Evolutionary conservation across 2,113 vertebrate species (phyloP), one percentile per base, ranked within the genome.

Genomic region (Mormoops blainvillei): DNA sequence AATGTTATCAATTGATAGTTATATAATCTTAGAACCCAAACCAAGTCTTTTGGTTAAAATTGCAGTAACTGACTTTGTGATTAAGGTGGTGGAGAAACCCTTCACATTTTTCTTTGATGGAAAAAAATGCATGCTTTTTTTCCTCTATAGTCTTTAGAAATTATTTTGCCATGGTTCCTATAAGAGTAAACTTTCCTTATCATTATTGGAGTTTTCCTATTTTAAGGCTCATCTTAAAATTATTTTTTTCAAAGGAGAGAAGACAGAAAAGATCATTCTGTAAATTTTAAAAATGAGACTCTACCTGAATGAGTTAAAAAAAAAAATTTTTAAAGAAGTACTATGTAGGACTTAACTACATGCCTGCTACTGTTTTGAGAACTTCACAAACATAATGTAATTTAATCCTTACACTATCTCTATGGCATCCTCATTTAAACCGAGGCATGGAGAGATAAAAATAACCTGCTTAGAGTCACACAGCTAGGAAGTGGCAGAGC

Each of bases 1-100:
- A 97, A 94, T 67, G 11, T 0, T 95, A 92, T 95, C 91, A 95
- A 83, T 70, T 91, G 58, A 52, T 76, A 93, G 56, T 71, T 96
- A 19, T 31, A 11, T 86, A 91, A 97, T 95, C 41, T 41, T 95
- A 96, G 87, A 71, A 70, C 36, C 56, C 82, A 96, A 61, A 83
- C 10, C 45, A 41, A 80, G 5, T 22, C n/a, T 71, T 83, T 84
- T 78, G 14, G 24, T 81, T 93, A 68, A 94, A 76, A 92, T 84
- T 63, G 9, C 63, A 85, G 18, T 84, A 92, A 41, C 20, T 65
- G 15, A 8, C 24, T 92, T 89, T 10, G 10, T 81, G 18, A 24
- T 78, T 76, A 12, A 67, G 38, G 10, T 56, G n/a, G 56, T 18
- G 76, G 43, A 78, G 7, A 74, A 92, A 83, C 4, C 0, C 11